Percentiles rank a stretch among this genome's conserved stretches.
phyloP scores from a whole-genome alignment of 1,140 invertebrate species.

The Drosophila malerkotliana region DNA sequence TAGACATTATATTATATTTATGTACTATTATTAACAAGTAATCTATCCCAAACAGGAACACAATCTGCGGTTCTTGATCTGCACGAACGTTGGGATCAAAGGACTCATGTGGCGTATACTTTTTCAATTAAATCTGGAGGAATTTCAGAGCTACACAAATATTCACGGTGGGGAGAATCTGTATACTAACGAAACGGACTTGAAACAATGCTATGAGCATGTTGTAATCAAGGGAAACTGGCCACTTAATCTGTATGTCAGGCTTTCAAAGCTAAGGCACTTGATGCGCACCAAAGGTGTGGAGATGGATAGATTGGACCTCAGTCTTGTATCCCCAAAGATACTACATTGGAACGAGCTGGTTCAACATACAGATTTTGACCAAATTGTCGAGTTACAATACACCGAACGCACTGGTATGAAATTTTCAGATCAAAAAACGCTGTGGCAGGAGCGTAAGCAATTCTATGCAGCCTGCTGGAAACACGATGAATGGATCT shows the following conservation, averaged over 20 bases:
- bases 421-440: neutral
- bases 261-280: conserved; percentile 18
- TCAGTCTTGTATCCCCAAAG: conserved; percentile 50
- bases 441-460: conserved; percentile 16
- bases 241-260: conserved; percentile 44
- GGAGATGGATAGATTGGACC: conserved; percentile 17
- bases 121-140: conserved; percentile 25
- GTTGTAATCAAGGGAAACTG: conserved; percentile 52
- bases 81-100: conserved; percentile 33
- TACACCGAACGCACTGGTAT: conserved; percentile 19
- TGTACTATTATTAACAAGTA: neutral
- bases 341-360: conserved; percentile 47
- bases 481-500: conserved; percentile 45
- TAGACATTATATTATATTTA: neutral
- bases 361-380: conserved; percentile 31
- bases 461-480: conserved; percentile 44
- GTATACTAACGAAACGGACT: conserved; percentile 7
- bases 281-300: conserved; percentile 53
- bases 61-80: conserved; percentile 44
- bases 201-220: conserved; percentile 32
- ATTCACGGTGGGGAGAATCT: conserved; percentile 32
- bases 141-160: conserved; percentile 43
- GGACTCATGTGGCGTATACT: conserved; percentile 51
- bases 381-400: conserved; percentile 35
- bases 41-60: conserved; percentile 32